Evolutionary conservation across 2,797 vertebrate genomes (phyloP), one percentile per base, ranked within the genome.

Genomic region (Erpetoichthys calabaricus): DNA sequence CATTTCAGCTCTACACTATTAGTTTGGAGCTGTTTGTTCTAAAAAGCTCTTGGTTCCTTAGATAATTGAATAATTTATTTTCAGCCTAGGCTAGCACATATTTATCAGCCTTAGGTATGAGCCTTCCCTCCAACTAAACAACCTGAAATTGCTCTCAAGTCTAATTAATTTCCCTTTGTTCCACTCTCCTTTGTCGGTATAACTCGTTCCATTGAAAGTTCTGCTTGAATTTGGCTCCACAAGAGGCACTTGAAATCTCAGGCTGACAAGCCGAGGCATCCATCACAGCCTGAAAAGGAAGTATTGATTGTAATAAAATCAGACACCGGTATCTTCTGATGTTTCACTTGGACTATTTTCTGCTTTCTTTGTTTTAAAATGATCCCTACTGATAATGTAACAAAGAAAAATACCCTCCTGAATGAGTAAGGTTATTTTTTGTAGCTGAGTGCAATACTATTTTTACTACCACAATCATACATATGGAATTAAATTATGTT

Each of bases 131-230:
- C 67, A 59, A 70, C 73, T 67, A 74, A 77, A 80, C 76, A 79
- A 76, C 76, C 80, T 78, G 74, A 74, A 70, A 51, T 44, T 25
- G 64, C 74, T 75, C 75, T 80, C 73, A 70, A 79, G 77, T 80
- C 77, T 77, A 83, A 83, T 82, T 81, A 80, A 75, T 73, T 71
- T 68, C 53, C 65, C 57, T 68, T 68, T 71, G 64, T 72, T 63
- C 66, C 61, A 63, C 67, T 68, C 66, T 42, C 67, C 67, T 66
- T 6, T 54, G 53, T 54, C 53, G 44, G 9, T 54, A 42, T 54
- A 54, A 54, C 53, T 54, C 10, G 44, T 54, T 51, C 53, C 53
- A 54, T 54, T 54, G 42, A 54, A 54, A 54, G 53, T 54, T 54
- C 53, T 43, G 5, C 41, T 44, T 41, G 53, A 43, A 54, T 44